Evolutionary conservation across 1,140 invertebrate species (phyloP), one percentile per base, ranked within the genome.

Genomic region (Bicyclus anynana): DNA sequence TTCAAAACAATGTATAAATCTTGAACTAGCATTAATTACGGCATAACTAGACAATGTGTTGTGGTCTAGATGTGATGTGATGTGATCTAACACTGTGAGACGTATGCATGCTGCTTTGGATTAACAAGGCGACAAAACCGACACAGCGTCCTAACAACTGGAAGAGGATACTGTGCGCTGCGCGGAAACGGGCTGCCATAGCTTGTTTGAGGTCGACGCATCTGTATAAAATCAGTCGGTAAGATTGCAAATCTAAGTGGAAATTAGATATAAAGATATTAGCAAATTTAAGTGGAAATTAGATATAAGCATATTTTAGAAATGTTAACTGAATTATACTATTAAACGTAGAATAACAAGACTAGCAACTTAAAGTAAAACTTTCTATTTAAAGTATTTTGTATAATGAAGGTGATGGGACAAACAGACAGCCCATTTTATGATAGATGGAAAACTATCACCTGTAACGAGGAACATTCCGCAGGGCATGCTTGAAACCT

Each of bases 141-240:
- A 91, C 90, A 78, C 91, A 90, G 69, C 91, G 91, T 47, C 88
- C 90, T 56, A 91, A 92, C 80, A 95, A 94, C 70, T 99, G 97
- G 97, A 94, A 93, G 81, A 94, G 95, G 80, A 92, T 99, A 61
- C 91, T 99, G 49, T 97, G 97, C 56, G 95, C 95, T 46, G 97
- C 98, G 65, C 93, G 97, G 71, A 98, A 98, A 89, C 91, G 97
- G 76, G 97, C 97, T 49, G 97, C 98, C 35, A 94, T 99, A 85
- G 97, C 97, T 73, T 99, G 98, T 84, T 94, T 99, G 74, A 92
- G 97, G 85, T 97, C 96, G 89, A 93, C 94, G 48, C 97, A 96
- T 69, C 92, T 99, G 26, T 97, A 99, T 91, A 96, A 94, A 76
- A 87, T 98, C 63, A 95, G 94, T 89, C 97, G 96, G 97, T 97